Conservation (phyloP, 1,140 invertebrate species). For the Hylaeus anthracinus region DNA sequence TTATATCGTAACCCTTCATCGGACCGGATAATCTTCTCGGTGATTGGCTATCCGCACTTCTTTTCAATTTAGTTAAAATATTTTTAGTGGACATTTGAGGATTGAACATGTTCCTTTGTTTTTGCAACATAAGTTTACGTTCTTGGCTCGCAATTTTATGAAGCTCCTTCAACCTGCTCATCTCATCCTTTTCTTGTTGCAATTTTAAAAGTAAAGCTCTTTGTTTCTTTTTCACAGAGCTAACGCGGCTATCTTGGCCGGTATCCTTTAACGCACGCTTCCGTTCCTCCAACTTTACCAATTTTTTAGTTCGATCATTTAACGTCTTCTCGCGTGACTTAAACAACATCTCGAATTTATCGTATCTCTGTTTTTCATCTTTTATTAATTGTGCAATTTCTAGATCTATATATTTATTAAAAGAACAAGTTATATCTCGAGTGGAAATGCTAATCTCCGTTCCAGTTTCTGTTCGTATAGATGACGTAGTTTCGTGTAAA, state of each 20-base stretch:
- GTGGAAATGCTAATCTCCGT: constrained; percentile 80
- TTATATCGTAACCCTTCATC: constrained; percentile 80
- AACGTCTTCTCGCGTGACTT: constrained; percentile 82
- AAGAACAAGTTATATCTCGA: constrained; percentile 77
- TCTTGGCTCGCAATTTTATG: constrained; percentile 79
- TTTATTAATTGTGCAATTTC: constrained; percentile 79
- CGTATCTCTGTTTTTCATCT: constrained; percentile 78
- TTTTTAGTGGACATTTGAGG: constrained; percentile 80
- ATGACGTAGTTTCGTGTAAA: constrained; percentile 80
- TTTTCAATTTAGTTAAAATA: constrained; percentile 78
- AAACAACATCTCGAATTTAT: constrained; percentile 81
- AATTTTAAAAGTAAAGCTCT: constrained; percentile 80
- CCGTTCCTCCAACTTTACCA: constrained; percentile 82
- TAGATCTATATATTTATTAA: constrained; percentile 78
- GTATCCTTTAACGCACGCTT: constrained; percentile 80
- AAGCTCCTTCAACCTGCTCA: constrained; percentile 79
- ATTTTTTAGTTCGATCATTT: constrained; percentile 83
- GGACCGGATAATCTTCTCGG: constrained; percentile 77
- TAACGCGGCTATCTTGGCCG: constrained; percentile 79
- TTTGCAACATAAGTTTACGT: constrained; percentile 78
- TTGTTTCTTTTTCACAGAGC: constrained; percentile 82
- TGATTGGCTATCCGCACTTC: constrained; percentile 77
- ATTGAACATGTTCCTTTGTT: constrained; percentile 79
- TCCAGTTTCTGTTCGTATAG: constrained; percentile 79
- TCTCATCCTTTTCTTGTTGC: constrained; percentile 82